phyloP scores from a whole-genome alignment of 2,888 invertebrate genomes.

The Drosophila quinaria region DNA sequence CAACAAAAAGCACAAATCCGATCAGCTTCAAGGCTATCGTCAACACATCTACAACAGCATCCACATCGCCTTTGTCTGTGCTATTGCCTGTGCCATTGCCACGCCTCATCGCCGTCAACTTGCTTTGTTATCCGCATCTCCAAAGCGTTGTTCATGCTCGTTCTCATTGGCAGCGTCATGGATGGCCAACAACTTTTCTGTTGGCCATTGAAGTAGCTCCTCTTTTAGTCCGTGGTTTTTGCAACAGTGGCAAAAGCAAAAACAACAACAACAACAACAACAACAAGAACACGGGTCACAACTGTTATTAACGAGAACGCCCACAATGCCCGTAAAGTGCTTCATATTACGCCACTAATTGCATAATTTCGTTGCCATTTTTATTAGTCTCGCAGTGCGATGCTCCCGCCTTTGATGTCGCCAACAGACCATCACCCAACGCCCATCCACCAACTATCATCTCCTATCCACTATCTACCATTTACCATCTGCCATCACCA shows the following conservation, averaged over 20 bases:
- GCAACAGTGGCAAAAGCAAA: constrained; percentile 8
- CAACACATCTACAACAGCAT: constrained; percentile 25
- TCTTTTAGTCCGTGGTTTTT: constrained; percentile 12
- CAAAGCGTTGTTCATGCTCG: constrained; percentile 4
- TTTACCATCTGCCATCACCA: constrained; percentile 9
- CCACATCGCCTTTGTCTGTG: constrained; percentile 11
- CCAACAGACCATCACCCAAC: constrained; percentile 35
- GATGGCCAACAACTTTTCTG: constrained; percentile 38
- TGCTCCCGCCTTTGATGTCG: constrained; percentile 68
- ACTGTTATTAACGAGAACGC: constrained; percentile 72
- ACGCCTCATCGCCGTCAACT: constrained; percentile 36
- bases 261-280: constrained; percentile 15
- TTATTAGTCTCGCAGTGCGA: constrained; percentile 67
- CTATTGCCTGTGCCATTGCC: constrained; percentile 10
- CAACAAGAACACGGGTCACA: constrained; percentile 22
- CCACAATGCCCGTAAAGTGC: constrained; percentile 80
- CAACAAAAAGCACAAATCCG: constrained; percentile 23
- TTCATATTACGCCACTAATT: constrained; percentile 80
- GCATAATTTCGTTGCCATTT: constrained; percentile 79
- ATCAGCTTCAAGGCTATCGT: constrained; percentile 39
- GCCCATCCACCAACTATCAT: constrained; percentile 17
- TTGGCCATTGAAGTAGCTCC: constrained; percentile 43
- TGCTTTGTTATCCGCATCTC: constrained; percentile 22
- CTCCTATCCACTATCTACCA: background rate
- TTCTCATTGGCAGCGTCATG: constrained; percentile 30